Percentiles rank a stretch among this genome's conserved stretches.
phyloP scores from a whole-genome alignment of 2,888 invertebrate genomes.

The Himalopsyche anomala region DNA sequence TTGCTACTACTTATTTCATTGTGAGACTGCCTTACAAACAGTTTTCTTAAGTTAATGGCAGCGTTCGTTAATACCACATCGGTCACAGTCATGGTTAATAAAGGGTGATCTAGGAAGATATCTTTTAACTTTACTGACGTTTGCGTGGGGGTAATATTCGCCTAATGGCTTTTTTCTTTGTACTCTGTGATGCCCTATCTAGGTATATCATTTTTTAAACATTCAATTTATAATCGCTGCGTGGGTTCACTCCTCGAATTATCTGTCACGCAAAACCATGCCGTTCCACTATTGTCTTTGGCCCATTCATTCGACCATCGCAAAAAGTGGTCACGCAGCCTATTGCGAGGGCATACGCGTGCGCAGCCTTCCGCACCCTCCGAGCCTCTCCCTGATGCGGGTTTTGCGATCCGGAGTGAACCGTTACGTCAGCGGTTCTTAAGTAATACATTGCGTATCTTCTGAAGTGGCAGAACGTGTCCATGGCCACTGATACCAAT shows the following conservation, averaged over 20 bases:
- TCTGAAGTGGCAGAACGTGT: background rate
- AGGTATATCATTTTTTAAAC: too few relatives aligned
- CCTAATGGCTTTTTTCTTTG: too few relatives aligned
- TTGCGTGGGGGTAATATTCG: too few relatives aligned
- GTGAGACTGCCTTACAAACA: too few relatives aligned
- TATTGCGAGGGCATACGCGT: background rate
- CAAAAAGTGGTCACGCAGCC: conserved; percentile 6
- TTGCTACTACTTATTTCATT: too few relatives aligned
- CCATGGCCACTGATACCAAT: too few relatives aligned
- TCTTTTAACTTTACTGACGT: too few relatives aligned
- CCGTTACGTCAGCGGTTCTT: background rate
- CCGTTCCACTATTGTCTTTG: background rate
- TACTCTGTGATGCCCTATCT: too few relatives aligned
- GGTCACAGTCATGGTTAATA: too few relatives aligned
- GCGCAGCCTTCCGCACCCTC: background rate
- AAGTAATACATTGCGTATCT: background rate
- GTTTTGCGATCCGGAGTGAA: background rate
- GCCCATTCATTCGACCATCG: conserved; percentile 20
- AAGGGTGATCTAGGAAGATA: too few relatives aligned
- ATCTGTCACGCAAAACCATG: background rate
- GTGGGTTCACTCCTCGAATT: background rate
- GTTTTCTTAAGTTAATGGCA: too few relatives aligned
- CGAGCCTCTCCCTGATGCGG: background rate
- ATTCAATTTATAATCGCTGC: background rate
- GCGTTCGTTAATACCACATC: too few relatives aligned